Conservation (phyloP, 2,888 invertebrate species). For the Brachypalpus laphriformis region DNA sequence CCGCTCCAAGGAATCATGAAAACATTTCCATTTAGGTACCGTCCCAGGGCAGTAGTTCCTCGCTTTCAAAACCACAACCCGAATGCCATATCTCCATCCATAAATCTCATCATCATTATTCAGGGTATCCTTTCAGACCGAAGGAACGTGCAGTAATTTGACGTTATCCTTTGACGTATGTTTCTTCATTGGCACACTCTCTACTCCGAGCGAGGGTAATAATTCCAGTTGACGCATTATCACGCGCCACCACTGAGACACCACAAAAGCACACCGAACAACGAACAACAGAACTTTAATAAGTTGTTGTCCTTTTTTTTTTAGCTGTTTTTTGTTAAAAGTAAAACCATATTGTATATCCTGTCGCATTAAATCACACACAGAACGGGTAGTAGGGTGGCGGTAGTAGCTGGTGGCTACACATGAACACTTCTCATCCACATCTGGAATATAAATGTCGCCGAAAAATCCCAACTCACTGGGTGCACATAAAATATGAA, state of each 20-base stretch:
- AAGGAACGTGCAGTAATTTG: conserved; percentile 68
- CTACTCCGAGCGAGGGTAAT: conserved; percentile 31
- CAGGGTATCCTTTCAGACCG: conserved; percentile 52
- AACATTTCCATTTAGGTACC: conserved; percentile 21
- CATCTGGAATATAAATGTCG: conserved; percentile 57
- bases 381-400: conserved; percentile 6
- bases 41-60: neutral
- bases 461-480: conserved; percentile 53
- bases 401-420: neutral
- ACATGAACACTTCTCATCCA: conserved; percentile 47
- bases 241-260: conserved; percentile 57
- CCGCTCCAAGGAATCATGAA: neutral
- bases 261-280: conserved; percentile 25
- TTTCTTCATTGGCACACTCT: conserved; percentile 25
- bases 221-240: conserved; percentile 64
- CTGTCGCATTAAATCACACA: conserved; percentile 69
- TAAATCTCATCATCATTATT: conserved; percentile 70
- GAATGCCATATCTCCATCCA: conserved; percentile 34
- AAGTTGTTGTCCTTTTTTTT: conserved; percentile 50
- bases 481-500: conserved; percentile 71
- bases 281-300: conserved; percentile 48
- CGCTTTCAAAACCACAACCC: neutral
- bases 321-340: conserved; percentile 34
- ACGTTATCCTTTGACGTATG: conserved; percentile 66
- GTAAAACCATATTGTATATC: conserved; percentile 66